A percentile compares a stretch with the other conserved stretches of the same genome.
phyloP scores from a whole-genome alignment of 2,113 vertebrate genomes.

The Mobula birostris region DNA sequence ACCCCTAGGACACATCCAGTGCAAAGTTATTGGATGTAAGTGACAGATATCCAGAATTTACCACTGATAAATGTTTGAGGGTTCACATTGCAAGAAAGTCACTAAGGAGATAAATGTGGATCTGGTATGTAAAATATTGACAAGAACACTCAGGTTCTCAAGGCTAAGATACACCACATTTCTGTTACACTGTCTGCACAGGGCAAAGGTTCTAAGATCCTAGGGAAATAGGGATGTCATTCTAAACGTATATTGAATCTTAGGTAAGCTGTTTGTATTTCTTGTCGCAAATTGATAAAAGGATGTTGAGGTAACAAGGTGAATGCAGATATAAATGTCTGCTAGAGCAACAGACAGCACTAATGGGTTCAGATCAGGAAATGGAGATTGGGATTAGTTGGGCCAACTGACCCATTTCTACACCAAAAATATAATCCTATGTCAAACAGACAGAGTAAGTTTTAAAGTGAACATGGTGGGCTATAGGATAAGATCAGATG shows the following conservation, averaged over 20 bases:
- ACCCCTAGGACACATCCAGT: background rate
- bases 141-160: background rate
- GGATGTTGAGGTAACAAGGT: too few species aligned
- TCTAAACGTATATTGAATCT: too few species aligned
- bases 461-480: background rate
- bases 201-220: background rate
- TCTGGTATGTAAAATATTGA: background rate
- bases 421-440: too few species aligned
- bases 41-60: background rate
- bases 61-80: background rate
- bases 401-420: too few species aligned
- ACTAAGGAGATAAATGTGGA: background rate
- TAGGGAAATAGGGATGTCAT: too few species aligned
- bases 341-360: too few species aligned
- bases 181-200: background rate
- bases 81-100: background rate
- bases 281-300: too few species aligned
- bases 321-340: too few species aligned
- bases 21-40: background rate
- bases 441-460: background rate
- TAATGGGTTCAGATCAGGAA: too few species aligned
- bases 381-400: too few species aligned
- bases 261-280: too few species aligned
- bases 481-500: background rate
- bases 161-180: background rate